phyloP scores from a whole-genome alignment of 2,888 invertebrate species.

The Melangyna quadrimaculata region DNA sequence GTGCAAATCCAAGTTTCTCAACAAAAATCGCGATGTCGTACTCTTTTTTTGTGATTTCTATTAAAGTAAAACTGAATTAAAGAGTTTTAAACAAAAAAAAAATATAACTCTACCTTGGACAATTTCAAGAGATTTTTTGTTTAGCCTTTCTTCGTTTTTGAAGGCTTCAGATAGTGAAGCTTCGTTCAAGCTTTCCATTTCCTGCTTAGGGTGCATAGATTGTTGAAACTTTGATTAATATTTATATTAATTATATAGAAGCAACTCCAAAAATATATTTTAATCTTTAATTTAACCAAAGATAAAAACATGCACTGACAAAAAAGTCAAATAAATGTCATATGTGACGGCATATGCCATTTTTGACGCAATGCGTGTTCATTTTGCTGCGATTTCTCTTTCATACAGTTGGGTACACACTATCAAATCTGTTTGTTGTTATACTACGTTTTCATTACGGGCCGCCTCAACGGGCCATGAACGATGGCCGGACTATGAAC shows the following conservation, averaged over 20 bases:
- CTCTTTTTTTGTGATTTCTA: constrained; percentile 76
- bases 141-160: constrained; percentile 75
- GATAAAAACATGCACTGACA: constrained; percentile 43
- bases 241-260: not conserved
- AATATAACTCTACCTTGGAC: constrained; percentile 74
- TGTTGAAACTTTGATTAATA: not conserved
- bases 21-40: constrained; percentile 84
- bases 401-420: too few species aligned
- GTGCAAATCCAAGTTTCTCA: constrained; percentile 85
- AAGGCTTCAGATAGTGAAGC: constrained; percentile 73
- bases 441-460: too few species aligned
- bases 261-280: not conserved
- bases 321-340: constrained; percentile 66
- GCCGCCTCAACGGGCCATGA: too few species aligned
- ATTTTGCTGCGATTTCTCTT: too few species aligned
- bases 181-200: constrained; percentile 72
- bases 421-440: too few species aligned
- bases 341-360: not conserved
- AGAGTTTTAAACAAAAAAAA: not conserved
- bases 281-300: constrained; percentile 12
- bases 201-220: constrained; percentile 29
- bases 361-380: not conserved
- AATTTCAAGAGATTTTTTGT: constrained; percentile 75
- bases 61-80: not conserved
- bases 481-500: too few species aligned